Percentiles rank a stretch among this genome's conserved stretches.
phyloP scores from a whole-genome alignment of 2,888 invertebrate genomes.

The Morpho achilles region DNA sequence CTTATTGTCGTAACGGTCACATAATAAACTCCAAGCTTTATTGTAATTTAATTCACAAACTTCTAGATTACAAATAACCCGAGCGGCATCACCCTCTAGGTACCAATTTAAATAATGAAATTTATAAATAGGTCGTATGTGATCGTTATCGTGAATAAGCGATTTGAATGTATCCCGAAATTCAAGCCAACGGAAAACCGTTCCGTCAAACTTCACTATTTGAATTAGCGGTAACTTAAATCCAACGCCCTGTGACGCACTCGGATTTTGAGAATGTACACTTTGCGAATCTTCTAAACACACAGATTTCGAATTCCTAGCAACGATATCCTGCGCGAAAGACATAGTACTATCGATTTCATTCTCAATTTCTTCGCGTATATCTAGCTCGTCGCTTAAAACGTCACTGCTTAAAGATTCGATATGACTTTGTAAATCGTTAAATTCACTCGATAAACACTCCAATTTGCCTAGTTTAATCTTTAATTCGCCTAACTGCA shows the following conservation, averaged over 20 bases:
- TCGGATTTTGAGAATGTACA: not conserved
- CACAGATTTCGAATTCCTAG: not conserved
- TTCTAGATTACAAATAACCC: constrained; percentile 13
- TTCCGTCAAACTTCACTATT: constrained; percentile 2
- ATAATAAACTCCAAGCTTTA: not conserved
- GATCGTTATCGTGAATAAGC: constrained; percentile 1
- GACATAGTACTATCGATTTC: constrained; percentile 1
- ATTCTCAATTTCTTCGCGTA: constrained; percentile 1
- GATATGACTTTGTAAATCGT: constrained; percentile 1
- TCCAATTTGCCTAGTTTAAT: no score
- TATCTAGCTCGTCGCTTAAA: not conserved
- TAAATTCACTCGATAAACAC: not conserved
- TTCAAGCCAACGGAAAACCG: not conserved
- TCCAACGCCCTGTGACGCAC: not conserved
- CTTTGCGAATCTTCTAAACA: constrained; percentile 1
- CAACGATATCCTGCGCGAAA: not conserved
- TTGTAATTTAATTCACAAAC: constrained; percentile 18
- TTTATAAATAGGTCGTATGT: constrained; percentile 19
- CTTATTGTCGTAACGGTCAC: constrained; percentile 23
- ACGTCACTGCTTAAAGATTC: not conserved
- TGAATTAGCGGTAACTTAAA: not conserved
- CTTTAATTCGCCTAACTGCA: no score
- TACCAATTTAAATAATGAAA: constrained; percentile 25
- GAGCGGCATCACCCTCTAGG: constrained; percentile 22
- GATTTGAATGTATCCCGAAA: constrained; percentile 6